Percentiles rank a stretch among this genome's conserved stretches.
These are phyloP conservation scores for Momotus momota DNA, from an alignment of 2,797 vertebrate genomes.

Conservation along the genomic window DNA sequence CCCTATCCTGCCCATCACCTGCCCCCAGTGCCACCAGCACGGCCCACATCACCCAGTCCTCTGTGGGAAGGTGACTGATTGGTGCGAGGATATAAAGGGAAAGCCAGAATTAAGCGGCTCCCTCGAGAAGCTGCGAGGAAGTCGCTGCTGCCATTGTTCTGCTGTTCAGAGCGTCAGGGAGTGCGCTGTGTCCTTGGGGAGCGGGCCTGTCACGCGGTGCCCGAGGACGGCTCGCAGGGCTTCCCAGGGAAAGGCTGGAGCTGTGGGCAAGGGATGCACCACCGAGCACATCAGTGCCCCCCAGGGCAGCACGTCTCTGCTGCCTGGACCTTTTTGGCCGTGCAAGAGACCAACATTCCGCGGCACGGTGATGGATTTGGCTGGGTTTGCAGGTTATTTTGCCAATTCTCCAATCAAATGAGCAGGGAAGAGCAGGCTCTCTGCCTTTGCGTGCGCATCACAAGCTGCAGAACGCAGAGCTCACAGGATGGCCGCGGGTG, in stretches of 20 bases:
- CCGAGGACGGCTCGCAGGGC: accelerated
- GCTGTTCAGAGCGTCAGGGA: conserved; percentile 13
- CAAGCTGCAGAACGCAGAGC: neutral
- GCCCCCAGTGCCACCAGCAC: neutral
- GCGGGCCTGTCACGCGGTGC: neutral
- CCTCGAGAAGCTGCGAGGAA: conserved; percentile 41
- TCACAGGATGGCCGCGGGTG: accelerated
- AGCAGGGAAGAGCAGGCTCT: neutral
- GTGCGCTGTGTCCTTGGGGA: conserved; percentile 11
- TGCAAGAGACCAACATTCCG: accelerated
- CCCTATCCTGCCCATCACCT: accelerated
- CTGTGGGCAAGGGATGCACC: neutral
- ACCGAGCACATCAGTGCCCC: accelerated
- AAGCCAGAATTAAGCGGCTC: conserved; percentile 23
- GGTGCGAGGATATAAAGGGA: neutral
- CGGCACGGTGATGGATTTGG: accelerated
- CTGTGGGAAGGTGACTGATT: neutral
- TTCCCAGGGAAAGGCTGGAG: accelerated
- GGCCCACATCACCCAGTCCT: neutral
- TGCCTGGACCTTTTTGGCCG: neutral
- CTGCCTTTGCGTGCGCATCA: neutral
- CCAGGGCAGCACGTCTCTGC: accelerated
- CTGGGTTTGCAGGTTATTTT: neutral
- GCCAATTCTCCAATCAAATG: neutral
- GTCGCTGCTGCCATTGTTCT: conserved; percentile 12